Base-by-base conservation (phyloP, 2,888 invertebrate species). In the Thereva nobilitata region DNA sequence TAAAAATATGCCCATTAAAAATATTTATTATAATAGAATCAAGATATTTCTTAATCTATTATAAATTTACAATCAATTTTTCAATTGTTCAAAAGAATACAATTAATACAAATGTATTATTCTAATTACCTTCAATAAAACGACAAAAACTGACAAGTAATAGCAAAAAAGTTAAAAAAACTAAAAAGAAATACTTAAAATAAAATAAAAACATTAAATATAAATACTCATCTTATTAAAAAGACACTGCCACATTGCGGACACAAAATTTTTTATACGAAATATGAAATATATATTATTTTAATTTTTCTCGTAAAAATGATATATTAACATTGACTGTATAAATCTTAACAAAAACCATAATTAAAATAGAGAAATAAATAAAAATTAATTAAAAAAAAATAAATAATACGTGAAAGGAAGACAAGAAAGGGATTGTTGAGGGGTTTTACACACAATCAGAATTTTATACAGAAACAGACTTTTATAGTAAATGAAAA, bases 81-180 rank as follows among this genome's bases (percentile, higher is more conserved):
- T 41, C 38, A 23, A 23, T 23, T 23, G 2, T 23, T 23, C 23
- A 23, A 23, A 23, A 2, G 23, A 2, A 23, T 42, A 42, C 8
- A 42, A 42, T 42, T 42, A 9, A 9, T n/a, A 42, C 8, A 42
- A 42, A 42, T 9, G n/a, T 42, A 42, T n/a, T 47, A 10, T 47
- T 47, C 47, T 47, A 2, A 42, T 42, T 42, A 42, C 35, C 12
- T 54, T 37, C 45, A 45, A 57, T 64, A 64, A 50, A 64, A 53
- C 50, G 50, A 64, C 52, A 64, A 52, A 64, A 38, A 41, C 56
- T 8, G 35, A 23, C 53, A 53, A 41, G 49, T 49, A 63, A 38
- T 10, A 7, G 37, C 34, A 63, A 7, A 50, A 41, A 49, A 10
- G 9, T n/a, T 7, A 53, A 7, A 12, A 49, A 35, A 59, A 40